Evolutionary conservation across 1,140 invertebrate species (phyloP).

Genomic region (Aphelenchoides besseyi): DNA sequence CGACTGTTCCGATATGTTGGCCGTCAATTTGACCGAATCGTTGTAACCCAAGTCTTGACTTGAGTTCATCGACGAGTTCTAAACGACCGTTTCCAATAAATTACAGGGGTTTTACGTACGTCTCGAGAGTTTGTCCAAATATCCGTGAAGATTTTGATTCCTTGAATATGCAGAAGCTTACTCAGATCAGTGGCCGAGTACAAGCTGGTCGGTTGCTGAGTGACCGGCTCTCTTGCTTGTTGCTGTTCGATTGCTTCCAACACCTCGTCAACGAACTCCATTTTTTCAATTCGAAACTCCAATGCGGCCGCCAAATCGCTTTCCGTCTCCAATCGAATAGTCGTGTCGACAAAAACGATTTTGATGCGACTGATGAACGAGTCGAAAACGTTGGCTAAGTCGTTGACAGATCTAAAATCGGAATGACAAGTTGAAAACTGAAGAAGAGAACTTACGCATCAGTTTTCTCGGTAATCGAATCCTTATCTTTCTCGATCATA

Average conservation of each 20-base stretch:
- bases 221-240: constrained; percentile 16
- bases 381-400: constrained; percentile 46
- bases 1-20: constrained; percentile 19
- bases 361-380: constrained; percentile 47
- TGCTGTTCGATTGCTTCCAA: constrained; percentile 38
- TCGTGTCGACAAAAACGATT: constrained; percentile 38
- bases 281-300: constrained; percentile 53
- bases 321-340: constrained; percentile 39
- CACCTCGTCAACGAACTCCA: constrained; percentile 50
- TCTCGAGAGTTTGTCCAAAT: constrained; percentile 38
- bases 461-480: neutral
- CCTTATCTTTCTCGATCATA: constrained; percentile 17
- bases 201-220: constrained; percentile 33
- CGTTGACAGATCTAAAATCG: constrained; percentile 23
- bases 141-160: constrained; percentile 45
- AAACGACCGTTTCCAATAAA: neutral
- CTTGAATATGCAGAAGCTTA: constrained; percentile 45
- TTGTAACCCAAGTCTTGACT: constrained; percentile 15
- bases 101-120: neutral
- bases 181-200: constrained; percentile 43
- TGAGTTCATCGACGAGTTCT: constrained; percentile 15
- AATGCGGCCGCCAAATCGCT: constrained; percentile 39
- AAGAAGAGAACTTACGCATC: neutral
- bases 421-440: constrained; percentile 12
- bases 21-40: neutral